phyloP scores from a whole-genome alignment of 2,113 vertebrate species.

The Pangasianodon gigas region DNA sequence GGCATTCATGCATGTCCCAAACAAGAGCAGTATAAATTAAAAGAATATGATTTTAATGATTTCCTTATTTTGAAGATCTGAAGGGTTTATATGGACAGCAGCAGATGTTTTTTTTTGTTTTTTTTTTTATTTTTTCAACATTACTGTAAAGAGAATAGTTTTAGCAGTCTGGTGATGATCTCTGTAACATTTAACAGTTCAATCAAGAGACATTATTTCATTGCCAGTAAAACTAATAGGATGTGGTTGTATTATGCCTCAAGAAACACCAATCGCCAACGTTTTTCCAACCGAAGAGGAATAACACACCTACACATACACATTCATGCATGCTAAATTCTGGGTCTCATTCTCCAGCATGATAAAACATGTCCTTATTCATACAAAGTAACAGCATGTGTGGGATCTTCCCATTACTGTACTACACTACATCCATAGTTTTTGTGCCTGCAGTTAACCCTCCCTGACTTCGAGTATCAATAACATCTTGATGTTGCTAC shows the following conservation, averaged over 20 bases:
- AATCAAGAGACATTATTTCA: not conserved
- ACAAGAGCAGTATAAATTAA: not conserved
- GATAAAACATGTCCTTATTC: not conserved
- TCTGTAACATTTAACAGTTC: not conserved
- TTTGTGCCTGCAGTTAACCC: not conserved
- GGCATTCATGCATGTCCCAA: not conserved
- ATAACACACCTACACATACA: conserved; percentile 4
- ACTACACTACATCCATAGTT: too few relatives aligned
- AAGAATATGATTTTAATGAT: conserved; percentile 1
- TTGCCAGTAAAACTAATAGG: not conserved
- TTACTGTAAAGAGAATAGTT: not conserved
- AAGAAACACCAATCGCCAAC: not conserved
- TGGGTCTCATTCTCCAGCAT: not conserved
- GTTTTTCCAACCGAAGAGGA: not conserved
- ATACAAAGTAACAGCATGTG: not conserved
- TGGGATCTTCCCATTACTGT: not conserved
- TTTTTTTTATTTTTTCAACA: not conserved
- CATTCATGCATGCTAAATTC: not conserved
- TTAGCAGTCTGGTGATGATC: not conserved
- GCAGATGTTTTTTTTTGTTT: not conserved
- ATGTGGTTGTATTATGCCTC: not conserved
- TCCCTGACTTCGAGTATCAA: not conserved
- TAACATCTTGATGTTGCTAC: conserved; percentile 5
- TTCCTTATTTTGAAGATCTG: not conserved
- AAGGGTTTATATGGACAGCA: not conserved